Conservation (phyloP, 1,140 invertebrate species). For the Aphis craccivora region DNA sequence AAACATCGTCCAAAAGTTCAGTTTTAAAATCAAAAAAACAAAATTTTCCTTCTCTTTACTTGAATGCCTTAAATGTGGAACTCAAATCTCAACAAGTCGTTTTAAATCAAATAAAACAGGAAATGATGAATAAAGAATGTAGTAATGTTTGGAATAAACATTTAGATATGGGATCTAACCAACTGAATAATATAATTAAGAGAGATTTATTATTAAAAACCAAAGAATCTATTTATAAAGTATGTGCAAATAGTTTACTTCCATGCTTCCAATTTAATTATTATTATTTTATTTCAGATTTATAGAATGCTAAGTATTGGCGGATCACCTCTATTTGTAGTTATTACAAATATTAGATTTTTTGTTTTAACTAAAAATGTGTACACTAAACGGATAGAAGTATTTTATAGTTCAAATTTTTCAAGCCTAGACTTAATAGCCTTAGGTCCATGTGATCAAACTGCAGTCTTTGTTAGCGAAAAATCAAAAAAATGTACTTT, state of each 20-base stretch:
- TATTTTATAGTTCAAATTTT: constrained; percentile 42
- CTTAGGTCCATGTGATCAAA: constrained; percentile 36
- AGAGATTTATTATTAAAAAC: constrained; percentile 8
- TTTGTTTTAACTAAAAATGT: constrained; percentile 48
- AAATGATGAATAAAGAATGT: constrained; percentile 4
- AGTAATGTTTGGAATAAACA: not conserved
- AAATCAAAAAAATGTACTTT: constrained; percentile 53
- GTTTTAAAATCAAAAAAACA: constrained; percentile 32
- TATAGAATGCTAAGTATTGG: constrained; percentile 49
- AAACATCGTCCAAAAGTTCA: not conserved
- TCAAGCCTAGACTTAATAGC: constrained; percentile 18
- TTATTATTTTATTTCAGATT: constrained; percentile 25
- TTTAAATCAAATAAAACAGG: not conserved
- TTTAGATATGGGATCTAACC: not conserved
- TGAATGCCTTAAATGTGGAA: not conserved
- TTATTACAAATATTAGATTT: constrained; percentile 43
- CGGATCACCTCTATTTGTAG: constrained; percentile 39
- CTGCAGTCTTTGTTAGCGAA: constrained; percentile 46
- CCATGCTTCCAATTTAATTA: not conserved
- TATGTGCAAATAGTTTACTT: not conserved
- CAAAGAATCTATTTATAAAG: constrained; percentile 48
- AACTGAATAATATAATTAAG: constrained; percentile 7
- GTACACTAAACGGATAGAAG: constrained; percentile 28
- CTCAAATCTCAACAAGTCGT: not conserved
- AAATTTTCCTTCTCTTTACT: not conserved